Base-by-base conservation (phyloP, 2,888 invertebrate genomes). In the Eutolmus rufibarbis region DNA sequence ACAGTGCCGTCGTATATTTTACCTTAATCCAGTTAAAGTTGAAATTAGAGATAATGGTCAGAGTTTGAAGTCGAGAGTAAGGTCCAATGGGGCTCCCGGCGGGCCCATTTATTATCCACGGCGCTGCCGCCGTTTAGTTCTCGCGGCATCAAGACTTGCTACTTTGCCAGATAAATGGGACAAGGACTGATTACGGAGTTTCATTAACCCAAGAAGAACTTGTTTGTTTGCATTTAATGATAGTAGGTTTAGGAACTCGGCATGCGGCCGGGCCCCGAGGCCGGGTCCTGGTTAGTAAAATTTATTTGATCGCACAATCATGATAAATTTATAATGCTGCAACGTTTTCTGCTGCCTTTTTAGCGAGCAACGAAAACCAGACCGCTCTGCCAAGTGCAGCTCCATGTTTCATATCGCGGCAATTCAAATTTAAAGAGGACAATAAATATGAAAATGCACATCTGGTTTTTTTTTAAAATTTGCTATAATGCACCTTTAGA, bases 1-100 rank as follows among this genome's bases (percentile, higher is more conserved):
- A 23, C 81, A 28, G 31, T 8, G 14, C 19, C 23, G n/a, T 34
- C 81, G 81, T 51, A 51, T 81, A 81, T 81, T 81, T 81, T 56
- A 81, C 81, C 81, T 81, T 81, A 81, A 81, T 81, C 81, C 81
- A 81, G 81, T 81, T 81, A 81, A 81, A 81, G 81, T 81, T 51
- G 43, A 81, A 81, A 81, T 81, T 56, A 81, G 81, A 81, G 81
- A 81, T 81, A 81, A 81, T 81, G 81, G 81, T 81, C 56, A 81
- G 81, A 51, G 28, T 81, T 81, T 81, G 51, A 81, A 81, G 81
- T 34, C 31, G 34, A 51, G 81, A 81, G 51, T 28, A n/a, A 81
- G 81, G 51, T 51, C 51, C 46, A 66, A 78, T 51, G 46, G 81
- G 19, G 46, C 56, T 51, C 81, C 56, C 56, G 16, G 34, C 5